Percentiles rank a stretch among this genome's conserved stretches.
phyloP scores from a whole-genome alignment of 2,888 invertebrate species.

The Rhagonycha lutea region DNA sequence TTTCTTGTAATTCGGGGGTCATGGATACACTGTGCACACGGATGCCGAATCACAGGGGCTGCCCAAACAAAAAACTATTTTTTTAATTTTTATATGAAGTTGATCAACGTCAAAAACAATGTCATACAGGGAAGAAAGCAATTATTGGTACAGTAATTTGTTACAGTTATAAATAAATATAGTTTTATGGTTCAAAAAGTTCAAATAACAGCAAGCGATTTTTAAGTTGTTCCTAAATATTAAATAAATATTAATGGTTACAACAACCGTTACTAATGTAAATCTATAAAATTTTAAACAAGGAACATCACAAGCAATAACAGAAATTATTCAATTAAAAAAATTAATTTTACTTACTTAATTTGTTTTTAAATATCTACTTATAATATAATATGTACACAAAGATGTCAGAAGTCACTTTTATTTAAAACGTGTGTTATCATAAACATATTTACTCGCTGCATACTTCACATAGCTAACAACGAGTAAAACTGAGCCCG shows the following conservation, averaged over 20 bases:
- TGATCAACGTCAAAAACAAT: not conserved
- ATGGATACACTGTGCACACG: too few relatives aligned
- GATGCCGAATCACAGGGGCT: too few relatives aligned
- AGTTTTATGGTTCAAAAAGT: not conserved
- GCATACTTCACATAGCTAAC: not conserved
- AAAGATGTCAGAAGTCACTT: not conserved
- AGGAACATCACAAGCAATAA: not conserved
- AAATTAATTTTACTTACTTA: not conserved
- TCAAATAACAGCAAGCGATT: not conserved
- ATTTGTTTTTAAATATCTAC: not conserved
- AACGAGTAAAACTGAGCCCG: not conserved
- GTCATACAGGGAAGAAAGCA: not conserved
- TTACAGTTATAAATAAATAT: not conserved
- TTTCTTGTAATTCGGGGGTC: too few relatives aligned
- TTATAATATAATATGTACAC: too few relatives aligned
- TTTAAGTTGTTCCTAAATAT: not conserved
- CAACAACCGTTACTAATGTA: not conserved
- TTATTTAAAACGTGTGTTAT: not conserved
- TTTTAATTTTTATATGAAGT: too few relatives aligned
- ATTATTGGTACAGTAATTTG: not conserved
- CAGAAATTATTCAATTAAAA: not conserved
- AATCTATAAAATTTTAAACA: not conserved
- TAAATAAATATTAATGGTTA: not conserved
- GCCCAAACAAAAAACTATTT: too few relatives aligned
- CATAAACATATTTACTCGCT: not conserved